Base-by-base conservation (phyloP, 1,140 invertebrate species). In the Chymomyza costata region DNA sequence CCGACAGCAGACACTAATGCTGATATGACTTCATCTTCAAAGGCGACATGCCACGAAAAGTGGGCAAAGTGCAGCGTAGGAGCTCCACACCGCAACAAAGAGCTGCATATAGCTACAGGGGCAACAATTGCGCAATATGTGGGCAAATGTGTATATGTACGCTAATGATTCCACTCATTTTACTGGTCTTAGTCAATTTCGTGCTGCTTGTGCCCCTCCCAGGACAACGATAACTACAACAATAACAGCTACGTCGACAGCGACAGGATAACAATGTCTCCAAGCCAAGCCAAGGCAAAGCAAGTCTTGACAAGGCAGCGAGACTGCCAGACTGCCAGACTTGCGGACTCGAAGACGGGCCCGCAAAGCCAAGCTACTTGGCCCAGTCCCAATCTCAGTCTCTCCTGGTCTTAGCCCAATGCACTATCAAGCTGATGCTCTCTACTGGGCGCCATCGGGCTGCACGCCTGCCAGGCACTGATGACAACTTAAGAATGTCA, bases 401-500 rank as follows among this genome's bases (percentile, higher is more conserved):
- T 8, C 8, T 25, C 3, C 21, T 8, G 8, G 21, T 3, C 21
- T 25, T 3, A 8, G 21, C 21, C n/a, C n/a, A n/a, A n/a, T n/a
- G n/a, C n/a, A n/a, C n/a, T n/a, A n/a, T n/a, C n/a, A n/a, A n/a
- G n/a, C n/a, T n/a, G n/a, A n/a, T n/a, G n/a, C n/a, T n/a, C n/a
- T n/a, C n/a, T n/a, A n/a, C n/a, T n/a, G n/a, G n/a, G n/a, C n/a
- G 30, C 18, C 51, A 39, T 19, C 25, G 53, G 52, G 35, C 35
- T 14, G 35, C 32, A 3, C 3, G 53, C 58, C 57, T 59, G 65
- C 52, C 65, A 66, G 28, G 63, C 73, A 68, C 73, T 78, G 73
- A 78, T 78, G 73, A 78, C 73, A 78, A 78, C 73, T 78, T 78
- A 78, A 78, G 73, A 78, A 78, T 78, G 73, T 78, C 73, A 78